Conservation (phyloP, 2,113 vertebrate species). For the Syrrhaptes paradoxus region DNA sequence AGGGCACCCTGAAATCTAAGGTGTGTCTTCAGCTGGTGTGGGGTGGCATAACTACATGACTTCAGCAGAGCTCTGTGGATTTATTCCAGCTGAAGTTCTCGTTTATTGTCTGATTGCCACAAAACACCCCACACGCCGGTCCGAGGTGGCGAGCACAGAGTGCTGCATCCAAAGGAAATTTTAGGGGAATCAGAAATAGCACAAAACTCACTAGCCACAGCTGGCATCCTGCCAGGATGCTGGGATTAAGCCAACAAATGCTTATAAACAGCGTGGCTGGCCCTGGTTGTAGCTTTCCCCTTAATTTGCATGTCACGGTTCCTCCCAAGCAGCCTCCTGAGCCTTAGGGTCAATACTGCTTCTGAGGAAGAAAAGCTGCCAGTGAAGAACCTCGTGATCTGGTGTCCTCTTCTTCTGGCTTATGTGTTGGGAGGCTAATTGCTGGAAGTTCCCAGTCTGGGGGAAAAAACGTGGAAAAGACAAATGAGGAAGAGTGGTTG, state of each 20-base stretch:
- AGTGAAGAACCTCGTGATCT: not conserved
- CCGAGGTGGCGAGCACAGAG: fast-evolving
- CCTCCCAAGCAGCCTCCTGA: not conserved
- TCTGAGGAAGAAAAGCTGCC: not conserved
- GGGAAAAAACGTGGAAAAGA: not conserved
- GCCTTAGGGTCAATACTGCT: not conserved
- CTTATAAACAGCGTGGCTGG: not conserved
- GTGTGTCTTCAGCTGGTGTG: not conserved
- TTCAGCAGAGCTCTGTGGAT: not conserved
- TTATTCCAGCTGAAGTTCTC: not conserved
- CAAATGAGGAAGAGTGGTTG: not conserved
- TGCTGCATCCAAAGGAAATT: not conserved
- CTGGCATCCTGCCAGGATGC: not conserved
- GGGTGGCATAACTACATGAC: not conserved
- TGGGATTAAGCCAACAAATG: not conserved
- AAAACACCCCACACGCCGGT: fast-evolving
- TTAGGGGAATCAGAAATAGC: not conserved
- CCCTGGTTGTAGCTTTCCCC: not conserved
- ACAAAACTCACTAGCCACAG: fast-evolving
- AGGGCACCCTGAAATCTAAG: not conserved
- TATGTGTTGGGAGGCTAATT: not conserved
- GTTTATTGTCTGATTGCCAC: not conserved
- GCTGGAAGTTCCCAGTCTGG: not conserved
- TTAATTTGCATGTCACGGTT: fast-evolving
- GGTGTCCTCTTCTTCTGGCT: not conserved